Evolutionary conservation across 2,888 invertebrate genomes (phyloP).

Genomic region (Tromatobia lineatoria): DNA sequence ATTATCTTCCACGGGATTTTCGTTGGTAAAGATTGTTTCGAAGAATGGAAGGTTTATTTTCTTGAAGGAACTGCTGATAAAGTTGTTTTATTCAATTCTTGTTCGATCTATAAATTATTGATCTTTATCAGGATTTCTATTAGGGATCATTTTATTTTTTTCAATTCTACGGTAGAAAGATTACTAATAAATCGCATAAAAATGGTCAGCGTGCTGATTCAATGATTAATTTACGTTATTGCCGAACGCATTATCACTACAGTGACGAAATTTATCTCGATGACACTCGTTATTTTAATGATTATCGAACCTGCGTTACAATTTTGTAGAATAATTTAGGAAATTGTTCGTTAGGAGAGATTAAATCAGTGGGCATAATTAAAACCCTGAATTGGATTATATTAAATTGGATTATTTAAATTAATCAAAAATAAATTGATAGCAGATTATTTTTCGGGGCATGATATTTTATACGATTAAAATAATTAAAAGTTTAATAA

Average conservation of each 20-base stretch:
- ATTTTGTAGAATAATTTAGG: background rate
- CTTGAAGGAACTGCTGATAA: background rate
- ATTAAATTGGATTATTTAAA: too few relatives aligned
- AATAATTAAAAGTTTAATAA: too few relatives aligned
- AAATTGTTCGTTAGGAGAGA: background rate
- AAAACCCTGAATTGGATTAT: background rate
- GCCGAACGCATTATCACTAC: background rate
- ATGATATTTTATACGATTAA: background rate
- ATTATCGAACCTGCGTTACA: background rate
- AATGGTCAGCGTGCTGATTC: background rate
- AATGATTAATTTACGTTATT: background rate
- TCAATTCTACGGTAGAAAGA: too few relatives aligned
- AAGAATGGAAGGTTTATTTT: background rate
- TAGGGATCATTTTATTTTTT: too few relatives aligned
- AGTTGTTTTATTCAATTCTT: background rate
- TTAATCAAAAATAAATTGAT: too few relatives aligned
- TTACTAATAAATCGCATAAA: background rate
- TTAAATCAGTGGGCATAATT: background rate
- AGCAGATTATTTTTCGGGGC: too few relatives aligned
- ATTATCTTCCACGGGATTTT: too few relatives aligned
- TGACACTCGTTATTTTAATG: too few relatives aligned
- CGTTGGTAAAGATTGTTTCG: too few relatives aligned
- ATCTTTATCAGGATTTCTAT: too few relatives aligned
- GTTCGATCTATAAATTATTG: too few relatives aligned
- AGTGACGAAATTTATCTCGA: too few relatives aligned